Conservation (phyloP, 2,797 vertebrate genomes). For the Denticeps clupeoides region DNA sequence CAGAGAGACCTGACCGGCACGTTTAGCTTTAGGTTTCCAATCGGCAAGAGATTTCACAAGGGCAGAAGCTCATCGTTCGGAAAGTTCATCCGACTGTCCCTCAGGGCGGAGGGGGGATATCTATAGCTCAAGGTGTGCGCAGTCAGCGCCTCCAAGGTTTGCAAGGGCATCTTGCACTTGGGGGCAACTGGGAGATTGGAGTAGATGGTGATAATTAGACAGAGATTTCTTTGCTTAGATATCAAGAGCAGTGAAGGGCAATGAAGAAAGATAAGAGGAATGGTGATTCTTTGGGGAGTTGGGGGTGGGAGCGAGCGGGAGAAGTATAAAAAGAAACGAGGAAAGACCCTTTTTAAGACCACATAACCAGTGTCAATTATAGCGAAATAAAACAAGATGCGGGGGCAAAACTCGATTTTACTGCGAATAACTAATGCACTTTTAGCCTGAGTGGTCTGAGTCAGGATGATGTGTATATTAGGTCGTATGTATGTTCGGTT, state of each 20-base stretch:
- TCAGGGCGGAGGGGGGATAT: conserved; percentile 5
- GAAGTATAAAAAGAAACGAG: neutral
- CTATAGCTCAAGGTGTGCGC: conserved; percentile 7
- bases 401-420: too few relatives aligned
- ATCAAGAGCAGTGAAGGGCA: conserved; percentile 18
- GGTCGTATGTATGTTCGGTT: too few relatives aligned
- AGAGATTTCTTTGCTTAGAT: conserved; percentile 5
- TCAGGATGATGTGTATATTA: too few relatives aligned
- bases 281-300: neutral
- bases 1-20: too few relatives aligned
- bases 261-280: neutral
- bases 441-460: too few relatives aligned
- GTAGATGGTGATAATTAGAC: conserved; percentile 19
- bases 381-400: neutral
- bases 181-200: conserved; percentile 3
- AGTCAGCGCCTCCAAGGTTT: neutral
- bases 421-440: too few relatives aligned
- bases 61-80: neutral
- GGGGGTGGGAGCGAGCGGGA: neutral
- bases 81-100: neutral
- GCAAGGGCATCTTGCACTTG: neutral
- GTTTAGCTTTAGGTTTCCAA: neutral
- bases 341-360: too few relatives aligned
- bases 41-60: neutral
- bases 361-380: neutral